These are phyloP conservation scores for Holocentrus rufus DNA, from an alignment of 2,797 vertebrate species.

Conservation along the genomic window DNA sequence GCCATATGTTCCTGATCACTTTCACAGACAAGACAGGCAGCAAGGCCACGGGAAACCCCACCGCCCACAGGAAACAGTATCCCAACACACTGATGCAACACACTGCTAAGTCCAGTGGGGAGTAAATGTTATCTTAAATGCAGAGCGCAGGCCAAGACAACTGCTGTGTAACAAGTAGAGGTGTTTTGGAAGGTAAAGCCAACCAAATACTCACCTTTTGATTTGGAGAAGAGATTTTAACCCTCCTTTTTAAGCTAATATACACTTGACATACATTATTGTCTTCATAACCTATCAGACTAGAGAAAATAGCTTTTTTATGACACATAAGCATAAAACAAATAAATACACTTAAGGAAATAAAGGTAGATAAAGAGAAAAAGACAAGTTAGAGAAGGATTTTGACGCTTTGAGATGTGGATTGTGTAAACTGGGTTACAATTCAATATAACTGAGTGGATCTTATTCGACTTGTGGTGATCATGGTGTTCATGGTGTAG, in stretches of 20 bases:
- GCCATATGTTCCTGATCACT: slow-evolving; percentile 6
- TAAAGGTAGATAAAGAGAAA: no score
- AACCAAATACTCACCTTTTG: background rate
- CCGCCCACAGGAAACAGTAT: background rate
- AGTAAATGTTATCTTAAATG: background rate
- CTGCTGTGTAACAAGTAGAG: background rate
- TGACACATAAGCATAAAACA: no score
- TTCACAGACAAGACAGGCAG: slow-evolving; percentile 1
- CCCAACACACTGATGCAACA: background rate
- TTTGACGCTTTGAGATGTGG: no score
- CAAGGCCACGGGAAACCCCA: background rate
- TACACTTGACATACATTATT: background rate
- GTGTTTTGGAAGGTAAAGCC: background rate
- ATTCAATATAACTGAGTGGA: background rate
- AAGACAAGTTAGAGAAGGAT: no score
- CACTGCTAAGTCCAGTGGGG: background rate
- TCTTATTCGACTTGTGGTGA: background rate
- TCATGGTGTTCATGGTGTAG: background rate
- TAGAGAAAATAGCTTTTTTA: no score
- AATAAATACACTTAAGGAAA: no score
- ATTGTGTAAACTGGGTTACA: no score
- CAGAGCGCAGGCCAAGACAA: background rate
- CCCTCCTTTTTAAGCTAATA: background rate
- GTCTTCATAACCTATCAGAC: no score
- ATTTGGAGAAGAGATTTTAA: background rate